Conservation (phyloP, 2,888 invertebrate genomes). For the Adelphocoris suturalis region DNA sequence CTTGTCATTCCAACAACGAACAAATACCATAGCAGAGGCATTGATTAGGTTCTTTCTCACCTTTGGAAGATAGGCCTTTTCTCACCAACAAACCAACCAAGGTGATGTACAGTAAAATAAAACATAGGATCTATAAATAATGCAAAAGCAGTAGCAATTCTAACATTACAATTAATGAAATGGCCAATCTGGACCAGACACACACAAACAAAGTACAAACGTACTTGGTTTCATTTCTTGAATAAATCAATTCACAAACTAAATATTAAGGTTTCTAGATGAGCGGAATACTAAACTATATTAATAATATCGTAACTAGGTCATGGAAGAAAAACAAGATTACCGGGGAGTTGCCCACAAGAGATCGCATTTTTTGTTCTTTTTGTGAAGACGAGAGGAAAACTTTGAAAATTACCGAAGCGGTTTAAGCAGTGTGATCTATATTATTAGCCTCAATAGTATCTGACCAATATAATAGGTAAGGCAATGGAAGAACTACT, state of each 20-base stretch:
- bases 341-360: background rate
- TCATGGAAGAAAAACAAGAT: conserved; percentile 20
- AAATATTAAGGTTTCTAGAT: conserved; percentile 7
- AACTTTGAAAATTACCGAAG: background rate
- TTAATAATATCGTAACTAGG: conserved; percentile 29
- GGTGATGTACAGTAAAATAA: no score
- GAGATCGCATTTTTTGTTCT: background rate
- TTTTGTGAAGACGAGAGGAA: background rate
- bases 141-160: background rate
- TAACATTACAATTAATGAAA: background rate
- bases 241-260: background rate
- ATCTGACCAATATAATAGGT: background rate
- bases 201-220: background rate
- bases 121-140: no score
- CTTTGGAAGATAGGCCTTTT: no score
- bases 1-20: no score
- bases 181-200: conserved; percentile 9
- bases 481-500: conserved; percentile 13
- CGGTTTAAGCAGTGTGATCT: background rate
- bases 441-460: background rate
- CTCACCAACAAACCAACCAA: no score
- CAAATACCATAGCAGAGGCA: no score
- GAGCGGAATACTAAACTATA: conserved; percentile 1
- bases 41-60: no score
- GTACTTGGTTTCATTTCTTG: background rate